Evolutionary conservation across 2,888 invertebrate species (phyloP), one percentile per base, ranked within the genome.

Genomic region (Endotricha flammealis): DNA sequence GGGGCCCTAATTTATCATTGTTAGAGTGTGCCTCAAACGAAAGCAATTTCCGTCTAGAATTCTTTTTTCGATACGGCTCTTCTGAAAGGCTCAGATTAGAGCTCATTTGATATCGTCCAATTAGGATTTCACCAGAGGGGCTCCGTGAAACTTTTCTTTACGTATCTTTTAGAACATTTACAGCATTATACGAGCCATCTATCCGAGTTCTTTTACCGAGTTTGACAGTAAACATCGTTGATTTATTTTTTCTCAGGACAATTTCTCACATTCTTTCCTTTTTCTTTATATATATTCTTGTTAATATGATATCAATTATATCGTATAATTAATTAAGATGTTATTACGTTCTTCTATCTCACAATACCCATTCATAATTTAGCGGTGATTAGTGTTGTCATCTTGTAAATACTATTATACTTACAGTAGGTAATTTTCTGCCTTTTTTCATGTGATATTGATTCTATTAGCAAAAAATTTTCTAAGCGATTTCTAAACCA

Each of bases 1-100:
- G 63, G 64, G 59, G 48, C 59, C 64, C 76, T 77, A 78, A 80
- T 81, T 85, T 81, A 76, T 80, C 78, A 78, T 75, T 78, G 74
- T 75, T 75, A 72, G 62, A 67, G 60, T 57, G 62, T 57, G 66
- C 64, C 65, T 73, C 66, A 71, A 77, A 72, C 65, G 71, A 73
- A 75, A 74, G 78, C 72, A 74, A 80, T 82, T 77, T 74, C 64
- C 68, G 58, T 62, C 64, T 65, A 64, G 66, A 61, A 69, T 73
- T 66, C 58, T 66, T 59, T 68, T 66, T 64, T 58, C 61, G 51
- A 54, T 52, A 59, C 56, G 54, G 53, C 57, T 63, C 51, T 56
- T 54, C 52, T 40, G 48, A 51, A 51, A 52, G 47, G 53, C 44
- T 57, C 48, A 46, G 59, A 68, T 71, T 66, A 64, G 57, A 62